These are phyloP conservation scores for Diadegma fenestrale DNA, from an alignment of 2,888 invertebrate genomes.

Conservation along the genomic window DNA sequence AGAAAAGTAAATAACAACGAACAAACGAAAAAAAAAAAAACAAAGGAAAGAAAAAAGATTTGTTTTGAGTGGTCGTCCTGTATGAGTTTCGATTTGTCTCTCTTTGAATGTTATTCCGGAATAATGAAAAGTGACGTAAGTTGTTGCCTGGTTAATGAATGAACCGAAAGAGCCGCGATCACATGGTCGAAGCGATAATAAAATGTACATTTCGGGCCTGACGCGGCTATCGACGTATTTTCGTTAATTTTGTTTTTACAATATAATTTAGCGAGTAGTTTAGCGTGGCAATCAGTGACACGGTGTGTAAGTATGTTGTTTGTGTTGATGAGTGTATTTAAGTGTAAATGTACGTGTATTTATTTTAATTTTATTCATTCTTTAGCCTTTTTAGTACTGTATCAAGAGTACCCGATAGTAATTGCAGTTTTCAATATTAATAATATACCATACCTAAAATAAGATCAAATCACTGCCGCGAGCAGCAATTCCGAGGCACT, in stretches of 20 bases:
- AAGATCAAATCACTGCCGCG: conserved; percentile 84
- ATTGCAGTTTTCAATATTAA: conserved; percentile 81
- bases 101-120: conserved; percentile 3
- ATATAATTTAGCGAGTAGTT: conserved; percentile 82
- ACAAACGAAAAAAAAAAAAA: neutral
- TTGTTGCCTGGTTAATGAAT: conserved; percentile 13
- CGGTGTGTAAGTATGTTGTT: conserved; percentile 64
- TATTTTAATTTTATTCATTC: conserved; percentile 27
- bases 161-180: conserved; percentile 75
- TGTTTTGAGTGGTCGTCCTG: conserved; percentile 34
- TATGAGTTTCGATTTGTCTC: conserved; percentile 46
- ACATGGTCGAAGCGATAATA: conserved; percentile 77
- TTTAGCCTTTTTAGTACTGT: conserved; percentile 74
- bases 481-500: conserved; percentile 85
- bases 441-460: conserved; percentile 83
- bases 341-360: conserved; percentile 34
- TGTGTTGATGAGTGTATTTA: conserved; percentile 33
- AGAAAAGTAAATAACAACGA: neutral
- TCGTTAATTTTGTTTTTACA: conserved; percentile 73
- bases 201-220: conserved; percentile 73
- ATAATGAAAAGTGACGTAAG: conserved; percentile 1
- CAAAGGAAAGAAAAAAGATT: neutral
- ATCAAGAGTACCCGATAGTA: conserved; percentile 82
- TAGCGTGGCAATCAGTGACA: conserved; percentile 73
- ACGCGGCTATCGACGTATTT: conserved; percentile 40